Evolutionary conservation across 2,113 vertebrate genomes (phyloP).

Genomic region (Crotalus viridis): DNA sequence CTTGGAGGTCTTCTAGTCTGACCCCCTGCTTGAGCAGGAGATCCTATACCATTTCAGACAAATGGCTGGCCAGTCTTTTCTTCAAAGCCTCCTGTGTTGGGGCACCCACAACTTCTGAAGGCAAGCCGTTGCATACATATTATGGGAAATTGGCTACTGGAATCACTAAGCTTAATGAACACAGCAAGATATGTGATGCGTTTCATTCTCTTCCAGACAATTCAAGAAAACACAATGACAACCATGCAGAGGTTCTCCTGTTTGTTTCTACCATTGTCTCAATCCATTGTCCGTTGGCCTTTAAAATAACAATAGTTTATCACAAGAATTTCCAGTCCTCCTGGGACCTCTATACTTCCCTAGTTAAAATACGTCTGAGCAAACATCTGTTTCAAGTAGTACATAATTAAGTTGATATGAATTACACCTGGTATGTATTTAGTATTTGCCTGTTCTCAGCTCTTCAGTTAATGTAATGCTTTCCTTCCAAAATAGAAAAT

Average conservation of each 20-base stretch:
- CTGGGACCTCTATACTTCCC: background rate
- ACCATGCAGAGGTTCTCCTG: background rate
- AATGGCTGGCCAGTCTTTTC: too few species aligned
- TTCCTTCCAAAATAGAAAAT: slow-evolving; percentile 39
- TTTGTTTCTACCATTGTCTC: background rate
- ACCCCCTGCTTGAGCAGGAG: too few species aligned
- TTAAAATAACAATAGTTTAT: background rate
- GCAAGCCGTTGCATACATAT: background rate
- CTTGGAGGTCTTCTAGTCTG: too few species aligned
- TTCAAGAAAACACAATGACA: background rate
- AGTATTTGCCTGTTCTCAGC: slow-evolving; percentile 42
- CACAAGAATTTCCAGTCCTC: background rate
- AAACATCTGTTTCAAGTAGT: background rate
- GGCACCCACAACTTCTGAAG: too few species aligned
- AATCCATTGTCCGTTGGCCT: background rate
- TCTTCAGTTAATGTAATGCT: slow-evolving; percentile 49
- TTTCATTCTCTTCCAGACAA: background rate
- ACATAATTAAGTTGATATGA: slow-evolving; percentile 23
- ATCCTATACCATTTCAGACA: too few species aligned
- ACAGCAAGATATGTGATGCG: background rate
- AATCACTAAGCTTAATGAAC: background rate
- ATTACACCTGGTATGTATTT: slow-evolving; percentile 28
- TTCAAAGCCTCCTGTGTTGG: too few species aligned
- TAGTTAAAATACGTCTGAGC: slow-evolving; percentile 31
- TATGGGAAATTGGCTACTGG: background rate